A percentile compares a stretch with the other conserved stretches of the same genome.
phyloP scores from a whole-genome alignment of 1,140 invertebrate genomes.

The Atta texana region DNA sequence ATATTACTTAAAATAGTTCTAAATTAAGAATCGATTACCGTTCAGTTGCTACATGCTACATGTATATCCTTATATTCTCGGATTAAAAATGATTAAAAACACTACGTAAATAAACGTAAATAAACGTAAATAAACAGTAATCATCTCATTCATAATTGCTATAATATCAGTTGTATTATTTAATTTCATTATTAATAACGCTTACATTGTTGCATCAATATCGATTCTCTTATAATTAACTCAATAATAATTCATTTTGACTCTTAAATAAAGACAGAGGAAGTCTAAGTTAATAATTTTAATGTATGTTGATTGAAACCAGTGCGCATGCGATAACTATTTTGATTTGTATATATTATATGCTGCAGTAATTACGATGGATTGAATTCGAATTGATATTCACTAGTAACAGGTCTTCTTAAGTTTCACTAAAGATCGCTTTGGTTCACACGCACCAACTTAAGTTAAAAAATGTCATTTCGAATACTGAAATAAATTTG shows the following conservation, averaged over 20 bases:
- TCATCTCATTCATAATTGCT: conserved; percentile 10
- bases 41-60: too few relatives aligned
- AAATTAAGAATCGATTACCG: too few relatives aligned
- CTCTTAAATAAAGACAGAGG: background rate
- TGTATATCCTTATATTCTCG: too few relatives aligned
- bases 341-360: background rate
- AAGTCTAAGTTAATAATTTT: background rate
- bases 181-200: background rate
- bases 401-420: background rate
- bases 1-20: too few relatives aligned
- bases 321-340: background rate
- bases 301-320: background rate
- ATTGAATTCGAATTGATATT: conserved; percentile 10
- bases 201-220: background rate
- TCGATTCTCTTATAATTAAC: background rate
- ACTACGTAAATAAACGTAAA: conserved; percentile 18
- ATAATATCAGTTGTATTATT: too few relatives aligned
- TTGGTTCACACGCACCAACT: background rate
- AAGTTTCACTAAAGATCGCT: background rate
- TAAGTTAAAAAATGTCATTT: conserved; percentile 23
- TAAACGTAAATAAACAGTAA: background rate
- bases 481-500: background rate
- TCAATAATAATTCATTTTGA: background rate
- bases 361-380: background rate
- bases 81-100: background rate